Evolutionary conservation across 2,797 vertebrate species (phyloP), one percentile per base, ranked within the genome.

Genomic region (Malurus leucopterus): DNA sequence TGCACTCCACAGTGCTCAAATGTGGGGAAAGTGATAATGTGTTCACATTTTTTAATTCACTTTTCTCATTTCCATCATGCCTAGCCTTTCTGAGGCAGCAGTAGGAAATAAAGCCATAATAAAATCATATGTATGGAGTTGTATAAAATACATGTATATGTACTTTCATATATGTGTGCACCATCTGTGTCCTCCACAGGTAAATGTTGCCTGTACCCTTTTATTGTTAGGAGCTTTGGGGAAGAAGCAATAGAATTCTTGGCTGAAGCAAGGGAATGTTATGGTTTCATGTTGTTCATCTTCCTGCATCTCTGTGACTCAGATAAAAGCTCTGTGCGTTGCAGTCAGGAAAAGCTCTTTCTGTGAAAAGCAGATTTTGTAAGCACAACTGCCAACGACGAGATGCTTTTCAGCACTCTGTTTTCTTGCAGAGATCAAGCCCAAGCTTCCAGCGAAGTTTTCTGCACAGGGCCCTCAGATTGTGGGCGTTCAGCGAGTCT

Each of bases 401-500:
- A 74, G 70, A 46, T 68, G 40, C 50, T 88, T 92, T 87, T 89
- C 93, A 90, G 68, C 84, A 43, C 59, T 46, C 59, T 41, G n/a
- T 94, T 58, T 90, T 70, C 55, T 95, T 85, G 70, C 93, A 98
- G 98, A 98, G 83, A 88, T 96, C 88, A 97, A 97, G 86, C 95
- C 95, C 36, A 95, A 96, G 38, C 89, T 86, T 83, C 88, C 95
- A 32, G 80, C 91, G 23, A 98, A 97, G 78, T 88, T 87, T 23
- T 58, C 88, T 30, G 38, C 92, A 32, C 96, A 36, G 1, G 96
- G 97, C 18, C 98, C 98, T 13, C 88, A 94, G 92, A 98, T 99
- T 81, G 77, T 97, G 29, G 61, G 97, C 4, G 43, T 96, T 20
- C 98, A 96, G 57, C 91, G 97, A 38, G 98, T 99, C 89, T 99